Base-by-base conservation (phyloP, 1,140 invertebrate genomes). In the Drosophila ananassae region DNA sequence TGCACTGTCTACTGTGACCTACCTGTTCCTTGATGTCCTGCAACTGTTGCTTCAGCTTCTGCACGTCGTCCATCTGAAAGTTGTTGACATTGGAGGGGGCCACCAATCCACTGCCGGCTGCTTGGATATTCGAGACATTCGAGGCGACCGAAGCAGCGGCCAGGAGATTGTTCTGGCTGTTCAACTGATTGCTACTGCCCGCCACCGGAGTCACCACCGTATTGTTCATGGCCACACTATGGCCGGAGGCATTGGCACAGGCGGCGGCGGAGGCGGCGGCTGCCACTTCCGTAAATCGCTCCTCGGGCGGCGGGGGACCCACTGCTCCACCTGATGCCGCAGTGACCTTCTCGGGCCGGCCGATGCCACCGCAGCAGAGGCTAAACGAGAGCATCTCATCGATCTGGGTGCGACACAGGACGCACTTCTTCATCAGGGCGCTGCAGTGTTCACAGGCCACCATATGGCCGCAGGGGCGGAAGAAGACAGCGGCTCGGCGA, bases 1-100 rank as follows among this genome's bases (percentile, higher is more conserved):
- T 17, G 17, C 0, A 0, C 17, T 17, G 2, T 22, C 41, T 21
- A 5, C 12, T 6, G 3, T 1, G 50, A 59, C 84, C 82, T 85
- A 98, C 97, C 94, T 98, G 98, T 93, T 99, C 98, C 91, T 99
- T 99, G 68, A 99, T 99, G 91, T 99, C 98, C 92, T 99, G 97
- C 63, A 99, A 93, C 92, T 99, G 98, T 91, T 99, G 98, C 90
- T 98, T 97, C 12, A 99, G 93, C 91, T 98, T 98, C 92, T 98
- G 97, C 53, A 98, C 95, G 92, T 99, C 97, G 74, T 94, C 90
- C 74, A 94, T 74, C 93, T 91, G 91, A 59, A 92, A 91, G 66
- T 91, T 92, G 37, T 91, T 92, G 21, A 92, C 79, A 77, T 90
- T 91, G 3, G 90, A 89, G 3, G 91, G 80, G 28, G 90, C 91